Evolutionary conservation across 2,888 invertebrate species (phyloP).

Genomic region (Ornithoptera alexandrae): DNA sequence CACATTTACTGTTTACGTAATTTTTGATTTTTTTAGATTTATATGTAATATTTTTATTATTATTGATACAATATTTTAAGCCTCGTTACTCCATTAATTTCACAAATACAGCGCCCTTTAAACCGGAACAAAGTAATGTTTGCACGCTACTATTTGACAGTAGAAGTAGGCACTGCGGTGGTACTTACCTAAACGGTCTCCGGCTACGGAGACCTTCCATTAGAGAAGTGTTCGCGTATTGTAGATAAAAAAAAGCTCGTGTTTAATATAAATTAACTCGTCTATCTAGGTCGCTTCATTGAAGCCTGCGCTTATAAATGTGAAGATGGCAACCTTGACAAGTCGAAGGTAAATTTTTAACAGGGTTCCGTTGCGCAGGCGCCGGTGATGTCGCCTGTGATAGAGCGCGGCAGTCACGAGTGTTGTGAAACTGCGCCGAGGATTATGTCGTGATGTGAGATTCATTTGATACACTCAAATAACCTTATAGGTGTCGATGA

Average conservation of each 20-base stretch:
- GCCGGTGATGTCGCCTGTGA: conserved; percentile 49
- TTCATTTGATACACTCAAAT: conserved; percentile 18
- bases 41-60: too few relatives aligned
- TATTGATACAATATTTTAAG: too few relatives aligned
- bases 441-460: conserved; percentile 25
- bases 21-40: too few relatives aligned
- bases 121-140: too few relatives aligned
- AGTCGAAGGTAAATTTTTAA: conserved; percentile 48
- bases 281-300: conserved; percentile 30
- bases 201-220: too few relatives aligned
- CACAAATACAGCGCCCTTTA: too few relatives aligned
- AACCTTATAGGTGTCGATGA: conserved; percentile 3
- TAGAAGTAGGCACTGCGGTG: too few relatives aligned
- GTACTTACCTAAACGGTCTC: too few relatives aligned
- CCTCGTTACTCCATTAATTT: too few relatives aligned
- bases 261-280: not conserved
- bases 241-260: not conserved
- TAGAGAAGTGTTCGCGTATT: too few relatives aligned
- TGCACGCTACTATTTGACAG: too few relatives aligned
- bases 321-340: conserved; percentile 40
- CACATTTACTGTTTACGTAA: too few relatives aligned
- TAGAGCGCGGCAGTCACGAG: conserved; percentile 59
- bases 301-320: conserved; percentile 1
- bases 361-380: conserved; percentile 37
- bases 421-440: conserved; percentile 46